Conservation (phyloP, 2,888 invertebrate genomes). For the Pediacus dermestoides region DNA sequence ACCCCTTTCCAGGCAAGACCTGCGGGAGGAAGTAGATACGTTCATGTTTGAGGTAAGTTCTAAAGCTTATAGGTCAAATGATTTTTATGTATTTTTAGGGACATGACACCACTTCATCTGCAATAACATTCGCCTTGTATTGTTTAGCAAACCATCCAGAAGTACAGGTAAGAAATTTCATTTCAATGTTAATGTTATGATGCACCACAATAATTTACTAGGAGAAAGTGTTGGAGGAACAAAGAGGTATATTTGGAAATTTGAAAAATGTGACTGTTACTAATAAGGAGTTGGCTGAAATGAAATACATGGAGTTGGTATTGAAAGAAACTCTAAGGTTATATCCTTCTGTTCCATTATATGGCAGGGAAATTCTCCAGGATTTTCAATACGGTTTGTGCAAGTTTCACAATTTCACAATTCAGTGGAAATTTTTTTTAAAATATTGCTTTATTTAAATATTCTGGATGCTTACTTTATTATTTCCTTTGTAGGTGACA, state of each 20-base stretch:
- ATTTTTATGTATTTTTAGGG: constrained; percentile 42
- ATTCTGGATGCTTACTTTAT: not conserved
- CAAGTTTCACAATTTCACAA: constrained; percentile 13
- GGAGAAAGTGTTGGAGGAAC: constrained; percentile 46
- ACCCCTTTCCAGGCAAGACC: constrained; percentile 56
- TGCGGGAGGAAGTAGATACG: constrained; percentile 67
- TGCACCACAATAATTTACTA: constrained; percentile 23
- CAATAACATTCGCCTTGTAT: constrained; percentile 50
- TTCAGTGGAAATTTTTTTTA: constrained; percentile 11
- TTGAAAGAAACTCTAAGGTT: constrained; percentile 55
- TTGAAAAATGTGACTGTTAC: constrained; percentile 27
- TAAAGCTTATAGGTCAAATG: too few species aligned
- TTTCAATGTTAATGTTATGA: too few species aligned
- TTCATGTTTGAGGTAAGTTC: constrained; percentile 73
- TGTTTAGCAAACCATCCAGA: constrained; percentile 48
- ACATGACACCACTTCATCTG: constrained; percentile 52
- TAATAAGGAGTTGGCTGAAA: constrained; percentile 49
- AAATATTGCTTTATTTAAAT: not conserved
- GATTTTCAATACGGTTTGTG: constrained; percentile 40
- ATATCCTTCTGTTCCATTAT: constrained; percentile 55
- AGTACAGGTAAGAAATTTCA: constrained; percentile 49
- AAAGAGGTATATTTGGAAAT: constrained; percentile 41
- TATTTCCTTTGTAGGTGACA: constrained; percentile 26
- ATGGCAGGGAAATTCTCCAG: constrained; percentile 47
- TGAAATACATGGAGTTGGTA: constrained; percentile 56